Evolutionary conservation across 2,888 invertebrate species (phyloP).

Genomic region (Shargacucullia verbasci): DNA sequence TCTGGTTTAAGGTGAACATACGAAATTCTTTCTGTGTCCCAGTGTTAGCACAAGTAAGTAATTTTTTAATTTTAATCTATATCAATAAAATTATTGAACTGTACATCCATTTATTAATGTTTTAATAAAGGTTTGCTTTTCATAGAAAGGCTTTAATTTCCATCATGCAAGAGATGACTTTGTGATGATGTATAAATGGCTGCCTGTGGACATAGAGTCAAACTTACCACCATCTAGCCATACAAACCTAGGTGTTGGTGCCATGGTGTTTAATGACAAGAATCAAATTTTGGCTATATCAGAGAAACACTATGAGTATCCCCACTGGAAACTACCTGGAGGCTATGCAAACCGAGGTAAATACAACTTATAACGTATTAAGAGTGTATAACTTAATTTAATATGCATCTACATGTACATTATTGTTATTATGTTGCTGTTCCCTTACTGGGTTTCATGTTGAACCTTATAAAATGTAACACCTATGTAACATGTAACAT

Average conservation of each 20-base stretch:
- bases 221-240: slow-evolving; percentile 94
- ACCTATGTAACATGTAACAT: too few relatives aligned
- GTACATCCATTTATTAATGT: slow-evolving; percentile 40
- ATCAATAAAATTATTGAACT: slow-evolving; percentile 1
- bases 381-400: too few relatives aligned
- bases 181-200: slow-evolving; percentile 95
- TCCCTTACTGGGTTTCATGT: too few relatives aligned
- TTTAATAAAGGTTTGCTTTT: slow-evolving; percentile 70
- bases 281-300: slow-evolving; percentile 94
- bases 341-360: slow-evolving; percentile 96
- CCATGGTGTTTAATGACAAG: slow-evolving; percentile 93
- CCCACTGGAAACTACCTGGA: slow-evolving; percentile 97
- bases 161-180: slow-evolving; percentile 95
- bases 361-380: background rate
- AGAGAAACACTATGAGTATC: slow-evolving; percentile 91
- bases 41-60: slow-evolving; percentile 90
- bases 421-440: too few relatives aligned
- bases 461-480: too few relatives aligned
- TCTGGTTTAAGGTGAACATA: slow-evolving; percentile 94
- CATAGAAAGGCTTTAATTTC: slow-evolving; percentile 94
- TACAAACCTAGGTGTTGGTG: slow-evolving; percentile 94
- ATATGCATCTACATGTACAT: too few relatives aligned
- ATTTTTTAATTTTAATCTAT: slow-evolving; percentile 21
- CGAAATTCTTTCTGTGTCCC: slow-evolving; percentile 92
- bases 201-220: slow-evolving; percentile 89